Conservation (phyloP, 2,888 invertebrate genomes). For the Mantis religiosa region DNA sequence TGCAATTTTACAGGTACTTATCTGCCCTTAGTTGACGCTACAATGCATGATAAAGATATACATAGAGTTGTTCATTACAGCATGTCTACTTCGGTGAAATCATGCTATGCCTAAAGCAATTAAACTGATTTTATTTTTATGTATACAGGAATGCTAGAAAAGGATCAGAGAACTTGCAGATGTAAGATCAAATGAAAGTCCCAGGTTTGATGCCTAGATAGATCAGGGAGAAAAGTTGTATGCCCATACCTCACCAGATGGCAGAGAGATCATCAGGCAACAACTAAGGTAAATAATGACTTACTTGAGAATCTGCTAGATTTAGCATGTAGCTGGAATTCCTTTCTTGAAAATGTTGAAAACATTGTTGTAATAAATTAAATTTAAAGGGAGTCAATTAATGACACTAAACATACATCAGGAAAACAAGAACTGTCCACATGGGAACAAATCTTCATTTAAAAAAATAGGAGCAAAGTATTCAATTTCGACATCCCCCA, state of each 20-base stretch:
- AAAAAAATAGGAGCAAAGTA: too few relatives aligned
- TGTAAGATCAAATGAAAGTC: slow-evolving; percentile 71
- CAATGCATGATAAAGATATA: background rate
- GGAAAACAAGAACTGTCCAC: too few relatives aligned
- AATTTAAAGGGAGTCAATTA: too few relatives aligned
- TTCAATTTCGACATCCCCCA: too few relatives aligned
- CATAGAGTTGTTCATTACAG: too few relatives aligned
- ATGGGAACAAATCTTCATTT: too few relatives aligned
- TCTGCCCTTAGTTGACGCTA: background rate
- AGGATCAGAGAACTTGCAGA: slow-evolving; percentile 77
- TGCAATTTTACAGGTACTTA: slow-evolving; percentile 55
- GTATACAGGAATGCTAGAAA: slow-evolving; percentile 69
- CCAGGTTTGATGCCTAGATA: slow-evolving; percentile 76
- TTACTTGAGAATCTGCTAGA: too few relatives aligned
- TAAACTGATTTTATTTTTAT: background rate
- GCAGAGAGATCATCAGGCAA: slow-evolving; percentile 85
- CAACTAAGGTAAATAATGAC: slow-evolving; percentile 56
- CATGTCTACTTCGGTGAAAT: too few relatives aligned
- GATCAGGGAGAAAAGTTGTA: slow-evolving; percentile 90
- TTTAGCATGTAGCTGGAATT: too few relatives aligned
- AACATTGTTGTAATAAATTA: too few relatives aligned
- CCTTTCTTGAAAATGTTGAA: too few relatives aligned
- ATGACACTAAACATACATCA: too few relatives aligned
- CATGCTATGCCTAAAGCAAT: background rate
- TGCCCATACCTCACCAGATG: slow-evolving; percentile 89